Evolutionary conservation across 2,888 invertebrate genomes (phyloP).

Genomic region (Andrena marginata): DNA sequence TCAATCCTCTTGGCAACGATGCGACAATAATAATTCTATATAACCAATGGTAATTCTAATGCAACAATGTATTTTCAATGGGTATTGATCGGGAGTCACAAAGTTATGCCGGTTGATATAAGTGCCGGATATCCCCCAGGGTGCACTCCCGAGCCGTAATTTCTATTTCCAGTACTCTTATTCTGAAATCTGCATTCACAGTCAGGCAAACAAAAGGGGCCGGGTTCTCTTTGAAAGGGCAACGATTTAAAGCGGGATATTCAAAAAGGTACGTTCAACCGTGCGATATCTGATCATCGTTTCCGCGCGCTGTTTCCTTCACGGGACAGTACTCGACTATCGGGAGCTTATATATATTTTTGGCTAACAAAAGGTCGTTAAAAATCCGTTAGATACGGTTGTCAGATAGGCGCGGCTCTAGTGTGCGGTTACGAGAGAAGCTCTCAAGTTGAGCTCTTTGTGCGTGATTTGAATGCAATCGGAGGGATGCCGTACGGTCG

Average conservation of each 20-base stretch:
- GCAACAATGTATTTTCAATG: neutral
- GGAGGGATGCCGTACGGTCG: conserved; percentile 72
- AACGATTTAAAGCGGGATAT: conserved; percentile 60
- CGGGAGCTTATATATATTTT: conserved; percentile 72
- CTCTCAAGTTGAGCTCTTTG: conserved; percentile 81
- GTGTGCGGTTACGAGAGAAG: conserved; percentile 73
- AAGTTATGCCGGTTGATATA: neutral
- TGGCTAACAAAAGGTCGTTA: conserved; percentile 83
- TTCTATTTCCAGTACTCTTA: conserved; percentile 40
- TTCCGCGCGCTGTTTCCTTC: conserved; percentile 69
- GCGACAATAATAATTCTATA: neutral
- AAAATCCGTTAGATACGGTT: conserved; percentile 84
- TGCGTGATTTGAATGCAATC: conserved; percentile 84
- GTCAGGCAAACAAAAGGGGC: conserved; percentile 25
- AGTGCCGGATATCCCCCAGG: conserved; percentile 8
- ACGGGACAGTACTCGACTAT: conserved; percentile 65
- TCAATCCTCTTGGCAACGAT: no score
- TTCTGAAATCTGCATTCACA: conserved; percentile 24
- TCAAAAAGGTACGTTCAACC: conserved; percentile 58
- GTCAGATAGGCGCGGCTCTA: conserved; percentile 81
- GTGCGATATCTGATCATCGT: conserved; percentile 68
- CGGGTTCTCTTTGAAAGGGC: conserved; percentile 51
- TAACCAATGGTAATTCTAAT: neutral
- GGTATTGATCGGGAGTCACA: conserved; percentile 3
- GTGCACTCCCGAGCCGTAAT: conserved; percentile 22